Evolutionary conservation across 2,797 vertebrate genomes (phyloP).

Genomic region (Petrocephalus schoutedeni): DNA sequence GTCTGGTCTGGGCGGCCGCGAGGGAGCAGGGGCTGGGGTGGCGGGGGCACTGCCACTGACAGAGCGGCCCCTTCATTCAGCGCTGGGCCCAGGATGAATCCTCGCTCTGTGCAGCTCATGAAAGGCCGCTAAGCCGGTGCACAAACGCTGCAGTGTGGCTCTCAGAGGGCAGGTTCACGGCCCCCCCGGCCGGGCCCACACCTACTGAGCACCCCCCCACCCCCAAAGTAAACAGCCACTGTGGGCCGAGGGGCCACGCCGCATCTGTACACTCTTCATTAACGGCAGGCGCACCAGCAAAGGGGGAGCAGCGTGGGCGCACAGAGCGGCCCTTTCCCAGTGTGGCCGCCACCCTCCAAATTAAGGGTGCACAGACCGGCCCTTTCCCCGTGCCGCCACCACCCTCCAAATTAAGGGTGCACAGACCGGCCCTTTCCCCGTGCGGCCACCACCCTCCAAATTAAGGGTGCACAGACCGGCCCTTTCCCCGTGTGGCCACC

Average conservation of each 20-base stretch:
- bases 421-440: not conserved
- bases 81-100: conserved; percentile 78
- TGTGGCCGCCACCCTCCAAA: not conserved
- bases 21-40: not conserved
- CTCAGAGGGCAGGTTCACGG: conserved; percentile 74
- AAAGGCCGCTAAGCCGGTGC: conserved; percentile 63
- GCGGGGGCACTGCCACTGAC: conserved; percentile 66
- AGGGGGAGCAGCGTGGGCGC: not conserved
- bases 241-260: conserved; percentile 55
- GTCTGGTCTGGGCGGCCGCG: conserved; percentile 53
- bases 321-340: not conserved
- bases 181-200: conserved; percentile 67
- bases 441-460: not conserved
- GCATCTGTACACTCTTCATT: conserved; percentile 31
- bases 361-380: not conserved
- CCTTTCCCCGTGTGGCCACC: not conserved
- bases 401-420: not conserved
- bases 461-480: too few relatives aligned
- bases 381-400: not conserved
- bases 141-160: conserved; percentile 81
- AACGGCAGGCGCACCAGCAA: not conserved
- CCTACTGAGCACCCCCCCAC: conserved; percentile 52
- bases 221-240: conserved; percentile 56
- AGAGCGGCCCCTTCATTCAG: conserved; percentile 79
- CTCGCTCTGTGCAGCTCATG: conserved; percentile 76